Evolutionary conservation across 53 echinoderm and acorn worm species (phyloP).

Genomic region (Luidia sarsii): DNA sequence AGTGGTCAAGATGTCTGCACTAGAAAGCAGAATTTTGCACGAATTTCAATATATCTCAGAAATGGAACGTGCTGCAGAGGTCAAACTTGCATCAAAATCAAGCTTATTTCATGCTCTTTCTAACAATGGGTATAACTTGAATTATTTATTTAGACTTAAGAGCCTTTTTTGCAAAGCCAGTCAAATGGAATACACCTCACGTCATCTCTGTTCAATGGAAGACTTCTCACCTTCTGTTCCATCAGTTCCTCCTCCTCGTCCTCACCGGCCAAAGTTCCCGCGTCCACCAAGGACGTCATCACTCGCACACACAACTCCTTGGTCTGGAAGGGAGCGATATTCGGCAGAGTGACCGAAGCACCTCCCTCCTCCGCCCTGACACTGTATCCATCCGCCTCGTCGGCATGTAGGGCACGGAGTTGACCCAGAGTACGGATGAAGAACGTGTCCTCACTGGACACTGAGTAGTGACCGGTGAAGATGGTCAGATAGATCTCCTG

Average conservation of each 20-base stretch:
- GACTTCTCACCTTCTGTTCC: constrained; percentile 44
- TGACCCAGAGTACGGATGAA: constrained; percentile 64
- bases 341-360: constrained; percentile 37
- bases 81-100: too few species aligned
- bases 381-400: constrained; percentile 34
- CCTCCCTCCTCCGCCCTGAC: constrained; percentile 23
- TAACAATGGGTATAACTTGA: too few species aligned
- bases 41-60: too few species aligned
- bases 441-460: constrained; percentile 65
- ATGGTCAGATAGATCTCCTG: constrained; percentile 71
- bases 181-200: too few species aligned
- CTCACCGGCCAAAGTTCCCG: constrained; percentile 34
- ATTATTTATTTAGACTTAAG: too few species aligned
- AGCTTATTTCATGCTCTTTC: too few species aligned
- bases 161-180: constrained; percentile 29
- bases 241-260: constrained; percentile 52
- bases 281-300: constrained; percentile 35
- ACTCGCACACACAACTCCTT: constrained; percentile 51
- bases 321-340: constrained; percentile 43
- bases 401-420: constrained; percentile 62
- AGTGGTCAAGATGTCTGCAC: too few species aligned
- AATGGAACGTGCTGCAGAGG: too few species aligned
- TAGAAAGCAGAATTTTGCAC: too few species aligned
- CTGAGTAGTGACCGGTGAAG: constrained; percentile 70
- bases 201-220: too few species aligned